A percentile compares a stretch with the other conserved stretches of the same genome.
Evolutionary conservation across 1,140 invertebrate species (phyloP).

Genomic region (Drosophila nigrodunni): DNA sequence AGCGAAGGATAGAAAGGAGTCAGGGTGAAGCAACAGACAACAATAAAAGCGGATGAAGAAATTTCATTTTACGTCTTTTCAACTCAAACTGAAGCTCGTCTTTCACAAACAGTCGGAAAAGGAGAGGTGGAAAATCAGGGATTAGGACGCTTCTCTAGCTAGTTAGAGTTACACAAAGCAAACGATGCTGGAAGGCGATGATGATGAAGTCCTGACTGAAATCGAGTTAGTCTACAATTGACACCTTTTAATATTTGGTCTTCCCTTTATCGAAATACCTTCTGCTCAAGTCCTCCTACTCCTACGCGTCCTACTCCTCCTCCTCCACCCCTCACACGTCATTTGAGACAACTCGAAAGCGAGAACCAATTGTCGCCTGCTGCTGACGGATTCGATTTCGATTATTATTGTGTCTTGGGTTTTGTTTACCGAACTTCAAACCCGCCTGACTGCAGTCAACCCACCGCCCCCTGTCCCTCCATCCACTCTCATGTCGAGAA

Average conservation of each 20-base stretch:
- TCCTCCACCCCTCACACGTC: slow-evolving; percentile 11
- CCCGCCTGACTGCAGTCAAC: slow-evolving; percentile 3
- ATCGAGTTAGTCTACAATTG: slow-evolving; percentile 58
- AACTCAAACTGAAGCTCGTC: slow-evolving; percentile 66
- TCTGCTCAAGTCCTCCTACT: background rate
- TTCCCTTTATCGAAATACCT: slow-evolving; percentile 6
- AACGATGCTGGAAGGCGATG: slow-evolving; percentile 28
- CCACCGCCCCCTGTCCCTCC: background rate
- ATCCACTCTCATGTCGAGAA: slow-evolving; percentile 31
- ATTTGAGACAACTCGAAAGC: slow-evolving; percentile 26
- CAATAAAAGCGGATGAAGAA: slow-evolving; percentile 77
- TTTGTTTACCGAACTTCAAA: slow-evolving; percentile 65
- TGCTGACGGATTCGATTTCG: slow-evolving; percentile 78
- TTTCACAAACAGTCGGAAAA: slow-evolving; percentile 52
- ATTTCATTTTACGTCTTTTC: slow-evolving; percentile 81
- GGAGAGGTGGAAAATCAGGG: slow-evolving; percentile 21
- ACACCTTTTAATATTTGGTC: slow-evolving; percentile 65
- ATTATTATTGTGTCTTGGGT: slow-evolving; percentile 79
- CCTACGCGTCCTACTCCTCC: slow-evolving; percentile 4
- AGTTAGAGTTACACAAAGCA: slow-evolving; percentile 47
- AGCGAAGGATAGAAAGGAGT: background rate
- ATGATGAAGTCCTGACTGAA: slow-evolving; percentile 32
- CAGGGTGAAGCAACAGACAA: slow-evolving; percentile 32
- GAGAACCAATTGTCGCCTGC: slow-evolving; percentile 50
- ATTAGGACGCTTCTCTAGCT: slow-evolving; percentile 34